Evolutionary conservation across 2,888 invertebrate species (phyloP).

Genomic region (Perdita meconis): DNA sequence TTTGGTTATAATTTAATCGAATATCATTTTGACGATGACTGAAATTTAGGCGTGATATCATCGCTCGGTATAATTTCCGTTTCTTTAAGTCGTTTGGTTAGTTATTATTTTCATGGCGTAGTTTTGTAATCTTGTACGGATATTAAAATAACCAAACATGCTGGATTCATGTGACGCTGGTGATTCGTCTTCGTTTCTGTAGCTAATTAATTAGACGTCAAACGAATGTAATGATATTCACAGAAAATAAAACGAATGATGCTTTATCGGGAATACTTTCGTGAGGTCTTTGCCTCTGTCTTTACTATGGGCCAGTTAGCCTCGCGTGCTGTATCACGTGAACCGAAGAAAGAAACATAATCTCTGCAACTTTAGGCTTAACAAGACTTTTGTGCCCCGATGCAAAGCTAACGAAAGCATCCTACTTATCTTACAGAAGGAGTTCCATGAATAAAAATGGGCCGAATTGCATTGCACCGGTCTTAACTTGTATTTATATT

Average conservation of each 20-base stretch:
- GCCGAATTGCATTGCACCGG: conserved; percentile 49
- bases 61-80: no score
- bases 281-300: conserved; percentile 48
- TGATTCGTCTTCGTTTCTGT: no score
- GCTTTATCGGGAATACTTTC: conserved; percentile 25
- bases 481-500: conserved; percentile 31
- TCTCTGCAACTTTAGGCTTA: conserved; percentile 55
- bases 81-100: no score
- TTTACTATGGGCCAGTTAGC: conserved; percentile 17
- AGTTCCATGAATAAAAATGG: conserved; percentile 57
- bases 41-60: no score
- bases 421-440: conserved; percentile 58
- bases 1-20: no score
- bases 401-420: conserved; percentile 59
- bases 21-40: no score
- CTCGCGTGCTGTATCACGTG: conserved; percentile 43
- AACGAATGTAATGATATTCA: conserved; percentile 1
- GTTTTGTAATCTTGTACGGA: no score
- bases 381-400: conserved; percentile 67
- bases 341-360: conserved; percentile 61
- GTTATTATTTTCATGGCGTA: no score
- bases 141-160: no score
- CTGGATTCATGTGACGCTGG: no score
- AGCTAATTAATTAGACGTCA: not conserved
- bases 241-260: not conserved